A percentile compares a stretch with the other conserved stretches of the same genome.
Evolutionary conservation across 1,140 invertebrate genomes (phyloP).

Genomic region (Fopius arisanus): DNA sequence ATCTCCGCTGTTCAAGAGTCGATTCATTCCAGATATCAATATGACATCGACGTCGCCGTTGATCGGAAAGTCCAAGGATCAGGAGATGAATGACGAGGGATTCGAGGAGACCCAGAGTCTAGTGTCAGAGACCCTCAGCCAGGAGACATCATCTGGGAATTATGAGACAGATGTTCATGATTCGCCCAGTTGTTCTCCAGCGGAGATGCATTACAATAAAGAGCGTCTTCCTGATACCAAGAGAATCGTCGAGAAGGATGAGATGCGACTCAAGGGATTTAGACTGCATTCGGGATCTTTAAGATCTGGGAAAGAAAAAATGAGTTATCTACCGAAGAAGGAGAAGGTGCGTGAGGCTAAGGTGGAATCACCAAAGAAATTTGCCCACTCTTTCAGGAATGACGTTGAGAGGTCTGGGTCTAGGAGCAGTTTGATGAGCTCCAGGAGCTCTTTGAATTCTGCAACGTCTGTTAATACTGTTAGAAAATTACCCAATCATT

Average conservation of each 20-base stretch:
- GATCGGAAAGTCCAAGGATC: constrained; percentile 64
- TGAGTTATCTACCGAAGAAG: constrained; percentile 54
- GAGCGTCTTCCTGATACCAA: neutral
- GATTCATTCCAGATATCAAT: constrained; percentile 61
- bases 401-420: constrained; percentile 72
- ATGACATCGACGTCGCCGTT: constrained; percentile 49
- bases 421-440: constrained; percentile 79
- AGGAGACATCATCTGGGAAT: constrained; percentile 78
- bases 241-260: constrained; percentile 28
- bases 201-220: constrained; percentile 46
- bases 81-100: constrained; percentile 84
- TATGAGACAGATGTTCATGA: constrained; percentile 71
- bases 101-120: constrained; percentile 89
- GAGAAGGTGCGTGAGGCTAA: constrained; percentile 51
- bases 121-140: constrained; percentile 83
- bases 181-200: constrained; percentile 58
- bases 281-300: constrained; percentile 17
- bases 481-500: constrained; percentile 68
- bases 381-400: constrained; percentile 49
- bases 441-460: constrained; percentile 82
- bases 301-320: constrained; percentile 31
- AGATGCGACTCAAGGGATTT: constrained; percentile 31
- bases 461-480: constrained; percentile 82
- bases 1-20: constrained; percentile 39
- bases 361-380: constrained; percentile 34